Conservation (phyloP, 2,888 invertebrate genomes). For the Ennomos erosarius region DNA sequence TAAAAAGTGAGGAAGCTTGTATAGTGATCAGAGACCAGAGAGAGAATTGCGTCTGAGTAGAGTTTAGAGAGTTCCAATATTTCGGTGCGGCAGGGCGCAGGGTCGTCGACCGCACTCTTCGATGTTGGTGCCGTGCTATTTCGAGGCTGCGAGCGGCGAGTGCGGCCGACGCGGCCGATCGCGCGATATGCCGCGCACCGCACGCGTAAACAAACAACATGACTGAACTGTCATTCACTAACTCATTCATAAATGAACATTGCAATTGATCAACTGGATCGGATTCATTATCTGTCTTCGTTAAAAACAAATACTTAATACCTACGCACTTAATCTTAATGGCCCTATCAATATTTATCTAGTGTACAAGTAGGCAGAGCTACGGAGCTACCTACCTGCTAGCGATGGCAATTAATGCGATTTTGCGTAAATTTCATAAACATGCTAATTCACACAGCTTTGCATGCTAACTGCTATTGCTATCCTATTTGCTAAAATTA, state of each 20-base stretch:
- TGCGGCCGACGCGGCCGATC: constrained; percentile 70
- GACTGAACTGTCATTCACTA: constrained; percentile 83
- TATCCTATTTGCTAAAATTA: too few species aligned
- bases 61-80: constrained; percentile 71
- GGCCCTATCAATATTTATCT: too few species aligned
- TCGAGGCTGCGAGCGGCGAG: constrained; percentile 74
- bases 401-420: too few species aligned
- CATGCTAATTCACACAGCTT: too few species aligned
- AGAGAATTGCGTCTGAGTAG: constrained; percentile 67
- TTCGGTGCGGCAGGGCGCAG: constrained; percentile 78
- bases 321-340: too few species aligned
- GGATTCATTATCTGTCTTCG: constrained; percentile 58
- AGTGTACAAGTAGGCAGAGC: too few species aligned
- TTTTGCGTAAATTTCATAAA: too few species aligned
- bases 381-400: too few species aligned
- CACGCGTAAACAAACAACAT: constrained; percentile 82
- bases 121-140: constrained; percentile 79
- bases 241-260: constrained; percentile 82
- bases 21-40: constrained; percentile 61
- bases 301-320: too few species aligned
- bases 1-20: constrained; percentile 43
- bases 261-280: constrained; percentile 74
- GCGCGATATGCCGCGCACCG: constrained; percentile 67
- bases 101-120: constrained; percentile 81
- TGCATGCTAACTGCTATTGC: too few species aligned